Evolutionary conservation across 37 sponge, comb jelly and placozoan genomes (phyloP), one percentile per base, ranked within the genome.

Genomic region (Spongilla lacustris): DNA sequence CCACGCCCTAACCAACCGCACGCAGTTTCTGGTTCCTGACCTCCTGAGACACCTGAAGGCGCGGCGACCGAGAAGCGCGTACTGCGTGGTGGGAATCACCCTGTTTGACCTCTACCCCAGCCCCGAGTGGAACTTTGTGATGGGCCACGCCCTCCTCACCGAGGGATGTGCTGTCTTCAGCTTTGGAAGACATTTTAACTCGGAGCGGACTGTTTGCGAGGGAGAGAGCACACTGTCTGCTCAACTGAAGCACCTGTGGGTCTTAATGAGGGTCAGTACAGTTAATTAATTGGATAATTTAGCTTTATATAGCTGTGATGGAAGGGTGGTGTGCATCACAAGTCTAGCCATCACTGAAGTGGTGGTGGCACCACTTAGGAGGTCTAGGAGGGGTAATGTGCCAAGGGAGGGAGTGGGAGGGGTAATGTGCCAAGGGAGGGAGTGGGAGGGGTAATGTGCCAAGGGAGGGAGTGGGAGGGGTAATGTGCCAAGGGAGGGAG

Each of bases 111-210:
- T 97, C 0, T 97, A 95, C 82, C 98, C 98, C 0, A 50, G 81
- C n/a, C 89, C 86, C 5, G 85, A 91, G 46, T 93, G 93, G 92
- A 97, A 97, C 83, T 97, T 97, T 79, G 93, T 90, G 27, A 87
- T 97, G 29, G 98, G 98, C 3, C 89, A 95, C 23, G 96, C 96
- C 30, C 90, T 85, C 36, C 36, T 90, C 21, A 81, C 75, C 6
- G 85, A 50, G 11, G 96, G 96, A 3, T 81, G 91, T 66, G 96
- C 91, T 21, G 91, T 95, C 23, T 92, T 92, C 50, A 87, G 93
- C 34, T 89, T 95, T 75, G 96, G 96, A 10, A 81, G 91, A 34
- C 85, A 90, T 58, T 86, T 89, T 35, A 89, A 90, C 32, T 68
- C 81, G 0, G 67, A 79, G 58, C 58, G 11, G 58, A 17, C 12